Evolutionary conservation across 2,113 vertebrate genomes (phyloP), one percentile per base, ranked within the genome.

Genomic region (Scortum barcoo): DNA sequence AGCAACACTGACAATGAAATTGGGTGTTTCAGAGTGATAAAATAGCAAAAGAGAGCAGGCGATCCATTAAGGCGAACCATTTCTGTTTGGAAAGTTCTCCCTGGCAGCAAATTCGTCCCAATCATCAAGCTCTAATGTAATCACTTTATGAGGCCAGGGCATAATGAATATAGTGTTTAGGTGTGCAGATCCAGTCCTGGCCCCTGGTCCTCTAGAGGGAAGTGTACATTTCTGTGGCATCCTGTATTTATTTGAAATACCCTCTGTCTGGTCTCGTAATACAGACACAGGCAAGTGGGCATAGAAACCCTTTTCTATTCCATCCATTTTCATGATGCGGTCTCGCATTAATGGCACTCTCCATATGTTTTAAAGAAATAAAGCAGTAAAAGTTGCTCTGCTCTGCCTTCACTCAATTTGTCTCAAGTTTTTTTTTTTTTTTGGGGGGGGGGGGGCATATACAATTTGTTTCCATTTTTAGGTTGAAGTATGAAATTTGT

Each of bases 111-210:
- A 91, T 93, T 87, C 70, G 56, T 91, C 90, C 92, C 91, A 92
- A 93, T 95, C 92, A 93, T 94, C 87, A 66, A 78, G 86, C 91
- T 88, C 87, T 94, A 94, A 91, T 92, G 92, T 94, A 93, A 94
- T 95, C 89, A 92, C 89, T 91, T 93, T 93, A 93, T 91, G 92
- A 88, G 86, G 83, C 89, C 78, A 60, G 66, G 77, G 84, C 81
- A 94, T 93, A 94, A 94, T 94, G 93, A 95, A 94, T 94, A 93
- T 92, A 93, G 91, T 93, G 91, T 94, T 94, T 91, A 88, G 90
- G 76, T 90, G 90, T 88, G 87, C 85, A 74, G 91, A 86, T 92
- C 86, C 92, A 90, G 80, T 62, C 73, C 81, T 56, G 85, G 87
- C 70, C 81, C 88, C 74, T 19, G 76, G 82, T 86, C 74, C 91